Conservation (phyloP, 2,113 vertebrate species). For the Phalacrocorax pelagicus region DNA sequence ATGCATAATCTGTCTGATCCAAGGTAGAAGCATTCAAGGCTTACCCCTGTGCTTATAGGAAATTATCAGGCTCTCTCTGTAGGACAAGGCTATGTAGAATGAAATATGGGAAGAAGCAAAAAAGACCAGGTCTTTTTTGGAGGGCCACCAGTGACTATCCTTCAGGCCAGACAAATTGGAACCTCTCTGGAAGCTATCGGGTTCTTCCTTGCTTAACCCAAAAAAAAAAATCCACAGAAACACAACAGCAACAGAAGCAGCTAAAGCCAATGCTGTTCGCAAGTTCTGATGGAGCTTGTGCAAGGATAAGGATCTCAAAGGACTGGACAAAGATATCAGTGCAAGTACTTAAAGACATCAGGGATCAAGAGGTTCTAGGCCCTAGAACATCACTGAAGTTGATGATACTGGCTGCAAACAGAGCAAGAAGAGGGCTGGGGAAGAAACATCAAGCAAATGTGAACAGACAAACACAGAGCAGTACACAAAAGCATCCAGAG, state of each 20-base stretch:
- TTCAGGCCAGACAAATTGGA: not conserved
- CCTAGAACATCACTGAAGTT: not conserved
- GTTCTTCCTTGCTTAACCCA: not conserved
- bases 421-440: not conserved
- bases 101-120: not conserved
- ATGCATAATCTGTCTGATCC: not conserved
- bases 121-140: not conserved
- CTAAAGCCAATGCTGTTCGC: not conserved
- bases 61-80: not conserved
- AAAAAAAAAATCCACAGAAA: not conserved
- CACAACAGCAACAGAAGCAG: rapidly evolving
- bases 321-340: not conserved
- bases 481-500: not conserved
- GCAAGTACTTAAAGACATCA: not conserved
- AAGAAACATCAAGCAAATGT: not conserved
- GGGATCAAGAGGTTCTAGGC: not conserved
- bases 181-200: not conserved
- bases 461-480: not conserved
- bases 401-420: not conserved
- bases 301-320: not conserved
- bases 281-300: not conserved
- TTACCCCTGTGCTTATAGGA: not conserved
- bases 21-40: not conserved
- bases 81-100: not conserved
- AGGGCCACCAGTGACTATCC: not conserved